Evolutionary conservation across 2,113 vertebrate species (phyloP).

Genomic region (Psittacula cyanocephala): DNA sequence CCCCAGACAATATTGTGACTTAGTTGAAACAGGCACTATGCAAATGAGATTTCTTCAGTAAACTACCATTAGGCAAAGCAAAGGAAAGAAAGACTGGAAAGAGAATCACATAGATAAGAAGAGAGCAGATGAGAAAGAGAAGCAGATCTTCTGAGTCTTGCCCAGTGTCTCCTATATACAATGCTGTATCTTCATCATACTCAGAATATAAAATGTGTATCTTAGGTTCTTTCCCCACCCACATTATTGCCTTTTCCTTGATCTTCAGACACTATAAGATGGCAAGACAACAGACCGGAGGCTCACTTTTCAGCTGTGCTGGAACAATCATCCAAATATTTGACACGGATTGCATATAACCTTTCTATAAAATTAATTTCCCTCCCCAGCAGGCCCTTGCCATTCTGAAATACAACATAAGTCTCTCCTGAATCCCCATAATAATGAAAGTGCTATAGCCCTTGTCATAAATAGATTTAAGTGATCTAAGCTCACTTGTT

Average conservation of each 20-base stretch:
- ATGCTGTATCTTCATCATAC: neutral
- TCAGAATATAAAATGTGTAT: neutral
- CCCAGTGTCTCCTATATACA: neutral
- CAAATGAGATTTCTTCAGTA: neutral
- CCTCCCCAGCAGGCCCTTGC: neutral
- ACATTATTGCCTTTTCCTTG: neutral
- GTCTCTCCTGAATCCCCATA: neutral
- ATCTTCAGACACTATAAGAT: neutral
- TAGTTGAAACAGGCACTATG: neutral
- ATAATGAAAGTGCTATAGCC: constrained; percentile 5
- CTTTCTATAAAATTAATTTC: constrained; percentile 29
- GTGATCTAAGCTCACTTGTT: constrained; percentile 13
- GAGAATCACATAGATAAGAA: neutral
- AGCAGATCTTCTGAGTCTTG: neutral
- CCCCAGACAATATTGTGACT: neutral
- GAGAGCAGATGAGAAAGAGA: neutral
- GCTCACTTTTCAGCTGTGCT: neutral
- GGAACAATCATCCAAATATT: neutral
- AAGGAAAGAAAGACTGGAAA: neutral
- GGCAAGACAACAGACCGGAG: neutral
- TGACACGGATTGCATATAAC: neutral
- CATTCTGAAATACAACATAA: constrained; percentile 16
- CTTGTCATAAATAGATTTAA: constrained; percentile 38
- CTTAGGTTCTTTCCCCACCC: neutral
- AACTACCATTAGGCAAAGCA: neutral